Percentiles rank a stretch among this genome's conserved stretches.
phyloP scores from a whole-genome alignment of 1,140 invertebrate genomes.

The Coelopa frigida region DNA sequence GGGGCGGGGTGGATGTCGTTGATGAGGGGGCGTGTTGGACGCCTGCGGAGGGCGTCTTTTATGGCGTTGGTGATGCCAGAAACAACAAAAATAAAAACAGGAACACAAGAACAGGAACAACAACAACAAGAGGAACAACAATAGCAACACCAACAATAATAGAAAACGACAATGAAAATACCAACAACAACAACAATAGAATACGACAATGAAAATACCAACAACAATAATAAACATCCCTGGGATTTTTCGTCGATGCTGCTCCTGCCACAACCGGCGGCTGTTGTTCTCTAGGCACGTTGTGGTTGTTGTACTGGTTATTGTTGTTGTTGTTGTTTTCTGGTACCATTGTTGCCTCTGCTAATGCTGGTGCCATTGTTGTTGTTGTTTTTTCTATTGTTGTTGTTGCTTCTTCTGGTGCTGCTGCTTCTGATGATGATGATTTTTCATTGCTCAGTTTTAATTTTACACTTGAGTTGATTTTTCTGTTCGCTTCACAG shows the following conservation, averaged over 20 bases:
- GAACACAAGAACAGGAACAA: too few relatives aligned
- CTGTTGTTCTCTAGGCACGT: neutral
- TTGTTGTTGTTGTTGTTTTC: conserved; percentile 7
- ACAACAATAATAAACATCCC: conserved; percentile 13
- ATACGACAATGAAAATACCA: too few relatives aligned
- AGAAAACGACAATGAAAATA: too few relatives aligned
- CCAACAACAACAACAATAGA: too few relatives aligned
- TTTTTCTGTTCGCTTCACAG: conserved; percentile 15
- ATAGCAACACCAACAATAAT: too few relatives aligned
- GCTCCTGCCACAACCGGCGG: neutral
- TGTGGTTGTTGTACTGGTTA: conserved; percentile 5
- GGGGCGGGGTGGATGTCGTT: too few relatives aligned
- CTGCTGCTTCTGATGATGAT: conserved; percentile 30
- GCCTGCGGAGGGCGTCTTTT: too few relatives aligned
- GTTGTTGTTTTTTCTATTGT: conserved; percentile 9
- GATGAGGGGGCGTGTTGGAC: too few relatives aligned
- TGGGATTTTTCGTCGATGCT: conserved; percentile 2
- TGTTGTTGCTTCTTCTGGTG: conserved; percentile 4
- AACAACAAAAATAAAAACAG: too few relatives aligned
- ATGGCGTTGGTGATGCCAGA: too few relatives aligned
- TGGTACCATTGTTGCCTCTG: conserved; percentile 5
- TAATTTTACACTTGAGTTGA: conserved; percentile 45
- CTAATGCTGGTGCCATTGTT: neutral
- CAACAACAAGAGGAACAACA: too few relatives aligned
- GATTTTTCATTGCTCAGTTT: conserved; percentile 45